Evolutionary conservation across 2,797 vertebrate species (phyloP).

Genomic region (Poeciliopsis infans): DNA sequence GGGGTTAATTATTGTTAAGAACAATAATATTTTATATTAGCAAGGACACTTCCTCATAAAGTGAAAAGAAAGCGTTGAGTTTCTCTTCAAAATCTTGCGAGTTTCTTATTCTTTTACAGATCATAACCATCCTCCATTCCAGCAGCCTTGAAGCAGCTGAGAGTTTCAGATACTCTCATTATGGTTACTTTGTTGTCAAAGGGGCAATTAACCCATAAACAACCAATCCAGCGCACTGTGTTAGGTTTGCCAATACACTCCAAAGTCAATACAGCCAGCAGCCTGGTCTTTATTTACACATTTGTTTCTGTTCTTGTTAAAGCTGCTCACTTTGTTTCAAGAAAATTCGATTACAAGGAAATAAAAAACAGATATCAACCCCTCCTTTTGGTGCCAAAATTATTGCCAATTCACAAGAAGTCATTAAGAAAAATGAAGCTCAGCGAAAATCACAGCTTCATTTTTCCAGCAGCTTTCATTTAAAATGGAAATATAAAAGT

Average conservation of each 20-base stretch:
- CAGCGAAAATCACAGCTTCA: not conserved
- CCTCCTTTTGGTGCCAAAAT: not conserved
- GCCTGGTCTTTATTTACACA: conserved; percentile 59
- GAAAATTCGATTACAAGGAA: not conserved
- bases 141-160: conserved; percentile 9
- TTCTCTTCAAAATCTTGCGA: not conserved
- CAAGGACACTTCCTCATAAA: not conserved
- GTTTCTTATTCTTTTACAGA: conserved; percentile 12
- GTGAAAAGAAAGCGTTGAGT: too few species aligned
- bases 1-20: not conserved
- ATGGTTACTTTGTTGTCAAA: conserved; percentile 42
- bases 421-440: not conserved
- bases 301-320: conserved; percentile 57
- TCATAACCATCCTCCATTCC: conserved; percentile 6
- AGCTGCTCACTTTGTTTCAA: conserved; percentile 12
- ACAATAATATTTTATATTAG: not conserved
- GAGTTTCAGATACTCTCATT: conserved; percentile 50
- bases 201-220: conserved; percentile 54
- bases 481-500: not conserved
- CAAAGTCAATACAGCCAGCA: conserved; percentile 35
- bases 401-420: not conserved
- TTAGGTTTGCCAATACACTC: conserved; percentile 44
- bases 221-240: conserved; percentile 48
- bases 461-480: not conserved
- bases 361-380: not conserved